Evolutionary conservation across 2,888 invertebrate species (phyloP).

Genomic region (Oscheius myriophilus): DNA sequence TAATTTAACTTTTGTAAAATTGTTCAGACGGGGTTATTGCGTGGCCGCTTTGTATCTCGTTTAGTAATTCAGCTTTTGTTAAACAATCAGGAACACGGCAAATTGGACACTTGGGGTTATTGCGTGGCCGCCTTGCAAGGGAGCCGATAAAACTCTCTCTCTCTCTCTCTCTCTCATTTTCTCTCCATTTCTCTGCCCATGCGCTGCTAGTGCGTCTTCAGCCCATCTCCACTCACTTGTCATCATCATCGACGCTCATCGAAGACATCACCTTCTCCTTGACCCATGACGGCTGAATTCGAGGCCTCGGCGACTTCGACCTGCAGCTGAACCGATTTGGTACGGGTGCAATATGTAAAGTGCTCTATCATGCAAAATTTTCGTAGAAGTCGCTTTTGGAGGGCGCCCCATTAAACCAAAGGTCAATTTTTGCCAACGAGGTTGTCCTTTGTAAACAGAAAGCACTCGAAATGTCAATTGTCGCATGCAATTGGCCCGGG

Average conservation of each 20-base stretch:
- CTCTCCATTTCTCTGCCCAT: neutral
- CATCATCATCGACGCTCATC: conserved; percentile 67
- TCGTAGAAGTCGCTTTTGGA: too few species aligned
- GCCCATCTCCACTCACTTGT: conserved; percentile 36
- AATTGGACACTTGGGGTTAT: too few species aligned
- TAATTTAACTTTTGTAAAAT: too few species aligned
- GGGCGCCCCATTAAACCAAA: too few species aligned
- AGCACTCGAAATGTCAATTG: neutral
- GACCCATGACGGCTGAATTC: conserved; percentile 69
- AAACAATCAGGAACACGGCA: too few species aligned
- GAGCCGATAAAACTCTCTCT: too few species aligned
- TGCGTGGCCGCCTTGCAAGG: too few species aligned
- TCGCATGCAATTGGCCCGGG: neutral
- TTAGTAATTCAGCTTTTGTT: too few species aligned
- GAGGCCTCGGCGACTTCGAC: conserved; percentile 65
- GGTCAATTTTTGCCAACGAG: neutral
- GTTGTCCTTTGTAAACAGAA: neutral
- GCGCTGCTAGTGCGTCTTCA: too few species aligned
- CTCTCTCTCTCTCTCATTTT: too few species aligned
- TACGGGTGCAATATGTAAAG: neutral
- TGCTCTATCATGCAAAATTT: neutral
- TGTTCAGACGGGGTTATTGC: too few species aligned
- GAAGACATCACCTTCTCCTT: conserved; percentile 68
- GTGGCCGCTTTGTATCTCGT: too few species aligned
- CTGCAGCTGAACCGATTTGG: conserved; percentile 40